phyloP scores from a whole-genome alignment of 2,888 invertebrate genomes.

The Melieria omissa region DNA sequence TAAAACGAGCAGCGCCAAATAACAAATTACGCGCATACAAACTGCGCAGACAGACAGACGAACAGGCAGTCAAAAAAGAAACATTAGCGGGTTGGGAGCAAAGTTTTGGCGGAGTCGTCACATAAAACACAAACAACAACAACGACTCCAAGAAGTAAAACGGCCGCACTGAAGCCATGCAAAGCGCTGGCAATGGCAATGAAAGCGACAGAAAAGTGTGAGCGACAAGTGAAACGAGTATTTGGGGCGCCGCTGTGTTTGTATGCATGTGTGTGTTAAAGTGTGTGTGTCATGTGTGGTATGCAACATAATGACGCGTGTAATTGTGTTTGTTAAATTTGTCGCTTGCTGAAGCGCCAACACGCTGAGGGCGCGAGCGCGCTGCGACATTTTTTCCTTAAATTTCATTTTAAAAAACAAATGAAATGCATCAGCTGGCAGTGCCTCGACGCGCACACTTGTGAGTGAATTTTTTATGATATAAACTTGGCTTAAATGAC shows the following conservation, averaged over 20 bases:
- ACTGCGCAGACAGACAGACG: neutral
- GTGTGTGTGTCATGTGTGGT: no score
- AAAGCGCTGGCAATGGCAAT: neutral
- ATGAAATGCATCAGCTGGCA: no score
- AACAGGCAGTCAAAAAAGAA: neutral
- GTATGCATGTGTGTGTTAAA: neutral
- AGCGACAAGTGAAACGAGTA: neutral
- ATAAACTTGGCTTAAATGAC: no score
- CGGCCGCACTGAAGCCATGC: neutral
- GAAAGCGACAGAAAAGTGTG: conserved; percentile 18
- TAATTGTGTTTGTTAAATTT: neutral
- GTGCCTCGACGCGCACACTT: no score
- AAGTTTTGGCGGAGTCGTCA: no score
- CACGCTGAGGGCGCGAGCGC: no score
- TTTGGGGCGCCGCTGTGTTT: neutral
- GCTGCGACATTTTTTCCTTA: no score
- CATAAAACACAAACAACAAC: neutral
- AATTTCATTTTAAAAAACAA: no score
- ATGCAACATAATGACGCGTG: neutral
- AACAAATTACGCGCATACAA: conserved; percentile 15
- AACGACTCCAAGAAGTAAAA: neutral
- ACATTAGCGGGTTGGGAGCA: no score
- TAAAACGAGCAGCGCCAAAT: conserved; percentile 28
- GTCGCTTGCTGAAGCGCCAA: neutral
- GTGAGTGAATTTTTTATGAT: no score